Percentiles rank a stretch among this genome's conserved stretches.
Conservation (phyloP, 1,140 invertebrate species). For the Hylyphantes graminicola region DNA sequence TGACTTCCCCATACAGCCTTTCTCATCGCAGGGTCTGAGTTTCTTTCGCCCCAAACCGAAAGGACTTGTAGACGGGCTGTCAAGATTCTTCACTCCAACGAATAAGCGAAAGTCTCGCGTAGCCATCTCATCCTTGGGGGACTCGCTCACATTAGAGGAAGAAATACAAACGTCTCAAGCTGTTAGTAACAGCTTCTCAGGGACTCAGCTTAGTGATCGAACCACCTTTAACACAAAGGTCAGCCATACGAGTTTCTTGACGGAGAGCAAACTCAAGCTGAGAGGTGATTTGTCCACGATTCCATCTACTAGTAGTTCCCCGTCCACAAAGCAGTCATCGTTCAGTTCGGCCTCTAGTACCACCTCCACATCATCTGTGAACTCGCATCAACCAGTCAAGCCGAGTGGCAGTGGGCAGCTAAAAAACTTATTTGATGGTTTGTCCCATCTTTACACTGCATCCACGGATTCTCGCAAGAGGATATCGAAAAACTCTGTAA, state of each 20-base stretch:
- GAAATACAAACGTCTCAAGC: constrained; percentile 31
- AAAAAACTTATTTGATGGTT: constrained; percentile 82
- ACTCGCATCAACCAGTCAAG: constrained; percentile 50
- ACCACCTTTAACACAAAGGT: not conserved
- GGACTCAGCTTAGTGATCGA: constrained; percentile 39
- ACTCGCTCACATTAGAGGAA: constrained; percentile 40
- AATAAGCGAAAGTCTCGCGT: constrained; percentile 66
- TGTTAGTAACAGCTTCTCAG: constrained; percentile 24
- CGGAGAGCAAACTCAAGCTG: constrained; percentile 1
- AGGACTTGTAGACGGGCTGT: constrained; percentile 64
- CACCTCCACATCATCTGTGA: constrained; percentile 64
- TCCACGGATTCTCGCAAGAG: constrained; percentile 74
- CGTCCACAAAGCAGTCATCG: constrained; percentile 36
- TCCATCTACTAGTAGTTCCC: constrained; percentile 32
- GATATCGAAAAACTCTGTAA: constrained; percentile 65
- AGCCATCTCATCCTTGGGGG: constrained; percentile 55
- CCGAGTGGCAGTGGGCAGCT: constrained; percentile 74
- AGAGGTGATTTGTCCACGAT: not conserved
- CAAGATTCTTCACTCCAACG: constrained; percentile 67
- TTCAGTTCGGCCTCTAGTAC: constrained; percentile 50
- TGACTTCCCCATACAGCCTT: constrained; percentile 67
- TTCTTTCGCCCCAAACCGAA: constrained; percentile 53
- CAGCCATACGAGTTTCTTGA: not conserved
- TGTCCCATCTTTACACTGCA: constrained; percentile 84
- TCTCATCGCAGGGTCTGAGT: not conserved